Base-by-base conservation (phyloP, 1,140 invertebrate species). In the Halotydeus destructor region DNA sequence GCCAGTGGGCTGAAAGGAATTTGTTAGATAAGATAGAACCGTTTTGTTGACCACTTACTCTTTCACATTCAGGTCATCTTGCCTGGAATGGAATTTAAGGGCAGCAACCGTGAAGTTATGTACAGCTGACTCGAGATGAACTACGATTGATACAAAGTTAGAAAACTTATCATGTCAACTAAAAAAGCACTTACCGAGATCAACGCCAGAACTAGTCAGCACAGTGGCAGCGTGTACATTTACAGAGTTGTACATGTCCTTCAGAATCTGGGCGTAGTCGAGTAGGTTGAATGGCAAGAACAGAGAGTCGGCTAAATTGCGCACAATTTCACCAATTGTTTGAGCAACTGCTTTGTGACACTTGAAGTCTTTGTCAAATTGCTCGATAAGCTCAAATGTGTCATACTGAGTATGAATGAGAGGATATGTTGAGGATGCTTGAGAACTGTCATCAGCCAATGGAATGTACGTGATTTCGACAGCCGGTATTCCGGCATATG, bases 391-490 rank as follows among this genome's bases (percentile, higher is more conserved):
- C 19, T 54, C 46, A 44, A 58, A 52, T 16, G 39, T 57, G n/a
- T 60, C 58, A 26, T 54, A 60, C 24, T 52, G 45, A 2, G 55
- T 58, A 33, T 58, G 55, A 42, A 57, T 55, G 3, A 52, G 31
- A n/a, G 58, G 57, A 43, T 56, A 57, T 9, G 47, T 16, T 4
- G 24, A 27, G 27, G n/a, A 22, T 26, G 37, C 4, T 6, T 26
- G 6, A 27, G 23, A 27, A n/a, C 19, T 39, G 22, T 36, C 2
- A 36, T 37, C 21, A 22, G 12, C n/a, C 2, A 24, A 18, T 11
- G 16, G 19, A 28, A 45, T 40, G 42, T 50, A 49, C 11, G 41
- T 44, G 6, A 58, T 22, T 43, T 59, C 55, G 2, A 54, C 22
- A n/a, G 49, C 42, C 2, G 57, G 54, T 40, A 59, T 53, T 32